Evolutionary conservation across 1,140 invertebrate species (phyloP).

Genomic region (Calephelis nemesis): DNA sequence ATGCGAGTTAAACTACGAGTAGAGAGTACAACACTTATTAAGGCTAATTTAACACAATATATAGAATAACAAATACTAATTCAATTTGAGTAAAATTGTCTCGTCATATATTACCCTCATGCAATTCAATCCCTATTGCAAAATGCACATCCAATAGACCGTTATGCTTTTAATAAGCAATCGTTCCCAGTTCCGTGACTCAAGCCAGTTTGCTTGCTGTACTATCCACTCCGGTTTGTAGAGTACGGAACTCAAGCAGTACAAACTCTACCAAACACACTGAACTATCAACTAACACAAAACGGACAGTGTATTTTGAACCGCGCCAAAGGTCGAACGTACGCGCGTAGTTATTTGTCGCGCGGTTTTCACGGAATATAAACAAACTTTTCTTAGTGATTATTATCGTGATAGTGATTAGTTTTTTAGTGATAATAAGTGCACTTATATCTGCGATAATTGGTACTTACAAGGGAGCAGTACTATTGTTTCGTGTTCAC

Average conservation of each 20-base stretch:
- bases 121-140: slow-evolving; percentile 39
- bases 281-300: not conserved
- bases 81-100: not conserved
- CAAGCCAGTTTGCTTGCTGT: slow-evolving; percentile 53
- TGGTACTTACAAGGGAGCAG: slow-evolving; percentile 50
- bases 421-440: slow-evolving; percentile 41
- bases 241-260: slow-evolving; percentile 5
- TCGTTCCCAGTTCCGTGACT: slow-evolving; percentile 64
- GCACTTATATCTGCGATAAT: slow-evolving; percentile 47
- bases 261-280: slow-evolving; percentile 5
- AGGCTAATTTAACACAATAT: no score
- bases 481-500: slow-evolving; percentile 50
- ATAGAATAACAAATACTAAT: slow-evolving; percentile 21
- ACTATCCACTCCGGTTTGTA: slow-evolving; percentile 34
- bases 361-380: slow-evolving; percentile 46
- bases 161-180: slow-evolving; percentile 40
- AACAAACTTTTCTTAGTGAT: slow-evolving; percentile 51
- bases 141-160: slow-evolving; percentile 46
- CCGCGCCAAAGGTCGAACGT: slow-evolving; percentile 47
- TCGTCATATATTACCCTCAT: not conserved
- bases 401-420: slow-evolving; percentile 51
- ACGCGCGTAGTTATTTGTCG: slow-evolving; percentile 36
- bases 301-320: slow-evolving; percentile 52
- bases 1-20: no score
- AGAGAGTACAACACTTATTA: no score